Percentiles rank a stretch among this genome's conserved stretches.
These are phyloP conservation scores for Corythoichthys haematopterus DNA, from an alignment of 2,113 vertebrate species.

Conservation along the genomic window DNA sequence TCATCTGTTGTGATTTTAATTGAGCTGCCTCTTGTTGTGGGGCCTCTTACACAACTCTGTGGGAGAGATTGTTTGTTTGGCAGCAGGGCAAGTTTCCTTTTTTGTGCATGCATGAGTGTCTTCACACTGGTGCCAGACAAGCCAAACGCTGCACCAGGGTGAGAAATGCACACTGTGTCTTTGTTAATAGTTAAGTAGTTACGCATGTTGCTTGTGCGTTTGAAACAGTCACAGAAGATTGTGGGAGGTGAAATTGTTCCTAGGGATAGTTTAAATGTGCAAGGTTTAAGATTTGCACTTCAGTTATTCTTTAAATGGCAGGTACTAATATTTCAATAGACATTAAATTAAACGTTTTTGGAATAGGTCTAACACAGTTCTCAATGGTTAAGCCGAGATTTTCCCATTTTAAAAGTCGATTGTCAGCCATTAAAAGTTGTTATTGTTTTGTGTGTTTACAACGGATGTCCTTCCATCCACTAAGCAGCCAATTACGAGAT, in stretches of 20 bases:
- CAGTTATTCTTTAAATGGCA: too few species aligned
- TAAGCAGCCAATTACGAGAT: too few species aligned
- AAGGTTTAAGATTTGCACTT: too few species aligned
- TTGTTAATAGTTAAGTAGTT: too few species aligned
- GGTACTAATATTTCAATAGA: too few species aligned
- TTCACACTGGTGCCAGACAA: conserved; percentile 26
- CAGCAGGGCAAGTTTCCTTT: conserved; percentile 18
- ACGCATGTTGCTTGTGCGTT: conserved; percentile 10
- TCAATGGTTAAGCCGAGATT: too few species aligned
- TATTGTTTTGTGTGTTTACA: too few species aligned
- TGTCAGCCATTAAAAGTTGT: too few species aligned
- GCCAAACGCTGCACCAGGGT: conserved; percentile 32
- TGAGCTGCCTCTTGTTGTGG: conserved; percentile 25
- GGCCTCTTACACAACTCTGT: conserved; percentile 23
- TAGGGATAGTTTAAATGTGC: background rate
- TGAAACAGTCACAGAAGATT: background rate
- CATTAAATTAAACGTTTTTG: too few species aligned
- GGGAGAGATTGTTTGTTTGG: conserved; percentile 50
- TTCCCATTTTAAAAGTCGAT: too few species aligned
- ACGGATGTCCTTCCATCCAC: too few species aligned
- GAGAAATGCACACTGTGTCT: conserved; percentile 13
- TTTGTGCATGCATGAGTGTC: conserved; percentile 16
- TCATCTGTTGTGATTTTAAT: conserved; percentile 17
- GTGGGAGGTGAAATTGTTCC: conserved; percentile 21
- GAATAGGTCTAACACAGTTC: too few species aligned